Base-by-base conservation (phyloP, 2,797 vertebrate species). In the Clarias pachynema region DNA sequence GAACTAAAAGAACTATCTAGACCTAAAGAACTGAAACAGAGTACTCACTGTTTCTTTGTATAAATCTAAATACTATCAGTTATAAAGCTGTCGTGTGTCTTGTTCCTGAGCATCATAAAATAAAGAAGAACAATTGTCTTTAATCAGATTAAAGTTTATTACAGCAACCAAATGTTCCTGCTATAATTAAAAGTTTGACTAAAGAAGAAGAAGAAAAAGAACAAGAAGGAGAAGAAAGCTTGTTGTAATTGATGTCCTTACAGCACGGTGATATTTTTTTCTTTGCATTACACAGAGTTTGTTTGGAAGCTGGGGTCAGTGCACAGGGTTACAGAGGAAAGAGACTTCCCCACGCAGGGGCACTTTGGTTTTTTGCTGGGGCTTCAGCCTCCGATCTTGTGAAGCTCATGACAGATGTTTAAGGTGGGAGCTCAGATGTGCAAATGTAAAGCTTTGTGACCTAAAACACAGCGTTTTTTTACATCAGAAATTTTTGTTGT, bases 361-460 rank as follows among this genome's bases (percentile, higher is more conserved):
- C 57, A n/a, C 15, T 3, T 59, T 77, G 56, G 15, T 74, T 44
- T 37, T 37, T n/a, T 56, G 49, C n/a, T 20, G 26, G 49, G 22
- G 22, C n/a, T 66, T 81, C 26, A 53, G 24, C 44, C 63, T 49
- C 18, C 16, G 22, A 68, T 2, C 16, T 0, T 66, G 24, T 56
- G 31, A 70, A 70, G 53, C 49, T 69, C 70, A 15, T 80, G 79
- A 65, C 62, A 53, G 62, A 29, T 29, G 0, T 15, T 82, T 53
- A 82, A 70, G 31, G 29, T 59, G 49, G 14, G 22, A n/a, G 22
- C 16, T 59, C 66, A 82, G 56, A 57, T 20, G 31, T 59, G 6
- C 37, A 20, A 70, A 49, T 72, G 20, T 82, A 82, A 29, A 72
- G 49, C 65, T 69, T 12, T 56, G 53, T 57, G 65, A 69, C 80